These are phyloP conservation scores for Silurus asotus DNA, from an alignment of 2,113 vertebrate species.

Conservation along the genomic window DNA sequence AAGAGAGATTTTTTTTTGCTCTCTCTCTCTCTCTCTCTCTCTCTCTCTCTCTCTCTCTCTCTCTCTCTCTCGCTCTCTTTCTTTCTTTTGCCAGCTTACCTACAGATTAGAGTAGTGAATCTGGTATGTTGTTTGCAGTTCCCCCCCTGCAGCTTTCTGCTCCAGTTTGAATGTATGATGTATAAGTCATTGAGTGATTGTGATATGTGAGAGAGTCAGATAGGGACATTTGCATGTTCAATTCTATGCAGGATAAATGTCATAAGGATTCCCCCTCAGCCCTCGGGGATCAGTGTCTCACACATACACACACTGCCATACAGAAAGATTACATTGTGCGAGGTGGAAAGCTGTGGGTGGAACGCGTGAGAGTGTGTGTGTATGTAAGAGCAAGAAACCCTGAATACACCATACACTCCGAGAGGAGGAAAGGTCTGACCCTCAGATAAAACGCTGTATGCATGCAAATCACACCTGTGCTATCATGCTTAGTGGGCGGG, in stretches of 20 bases:
- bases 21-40: background rate
- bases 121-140: background rate
- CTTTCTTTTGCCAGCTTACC: background rate
- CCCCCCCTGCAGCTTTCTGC: background rate
- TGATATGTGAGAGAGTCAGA: background rate
- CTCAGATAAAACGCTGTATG: conserved; percentile 6
- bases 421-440: conserved; percentile 23
- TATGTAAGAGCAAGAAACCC: background rate
- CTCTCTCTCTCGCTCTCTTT: background rate
- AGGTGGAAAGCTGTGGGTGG: conserved; percentile 1
- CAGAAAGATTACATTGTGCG: conserved; percentile 12
- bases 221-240: conserved; percentile 14
- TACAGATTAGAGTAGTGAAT: background rate
- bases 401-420: background rate
- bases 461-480: background rate
- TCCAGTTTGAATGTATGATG: background rate
- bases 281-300: background rate
- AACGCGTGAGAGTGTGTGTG: conserved; percentile 7
- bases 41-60: background rate
- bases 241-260: background rate
- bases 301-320: background rate
- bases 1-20: background rate
- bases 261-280: conserved; percentile 2
- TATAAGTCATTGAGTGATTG: background rate
- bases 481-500: conserved; percentile 26